Percentiles rank a stretch among this genome's conserved stretches.
These are phyloP conservation scores for Phenganax marumi DNA, from an alignment of 92 coral and sea anemone genomes.

Conservation along the genomic window DNA sequence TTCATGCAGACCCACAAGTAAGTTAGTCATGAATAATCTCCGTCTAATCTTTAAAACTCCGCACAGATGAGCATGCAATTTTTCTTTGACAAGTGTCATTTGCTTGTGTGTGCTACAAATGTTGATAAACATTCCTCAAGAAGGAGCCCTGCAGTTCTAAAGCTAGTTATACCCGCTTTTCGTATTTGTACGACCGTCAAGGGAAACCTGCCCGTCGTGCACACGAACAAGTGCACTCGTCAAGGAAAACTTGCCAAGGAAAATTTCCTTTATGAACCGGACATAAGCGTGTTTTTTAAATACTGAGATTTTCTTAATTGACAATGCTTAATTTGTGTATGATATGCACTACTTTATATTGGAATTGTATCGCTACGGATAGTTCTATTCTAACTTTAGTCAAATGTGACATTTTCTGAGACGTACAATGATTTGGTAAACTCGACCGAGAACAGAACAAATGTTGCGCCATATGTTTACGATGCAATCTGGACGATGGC, in stretches of 20 bases:
- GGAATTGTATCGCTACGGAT: not conserved
- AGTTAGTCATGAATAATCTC: conserved; percentile 43
- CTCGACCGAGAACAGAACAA: conserved; percentile 69
- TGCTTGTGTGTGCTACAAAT: not conserved
- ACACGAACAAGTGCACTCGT: too few species aligned
- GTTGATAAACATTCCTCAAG: not conserved
- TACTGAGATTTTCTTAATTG: too few species aligned
- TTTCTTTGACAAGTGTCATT: not conserved
- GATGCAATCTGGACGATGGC: conserved; percentile 98
- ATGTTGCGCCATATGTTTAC: conserved; percentile 60
- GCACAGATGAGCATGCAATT: not conserved
- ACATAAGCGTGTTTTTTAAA: too few species aligned
- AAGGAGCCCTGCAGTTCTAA: too few species aligned
- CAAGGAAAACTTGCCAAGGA: too few species aligned
- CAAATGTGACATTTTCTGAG: conserved; percentile 45
- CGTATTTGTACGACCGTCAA: too few species aligned
- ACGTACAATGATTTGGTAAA: conserved; percentile 65
- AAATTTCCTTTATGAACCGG: too few species aligned
- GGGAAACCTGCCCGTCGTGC: too few species aligned
- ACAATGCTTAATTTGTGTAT: not conserved
- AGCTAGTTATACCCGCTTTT: too few species aligned
- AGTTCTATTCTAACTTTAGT: conserved; percentile 42
- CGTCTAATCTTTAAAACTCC: not conserved
- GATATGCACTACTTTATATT: not conserved
- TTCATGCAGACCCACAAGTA: conserved; percentile 25